phyloP scores from a whole-genome alignment of 1,140 invertebrate genomes.

The Nasonia longicornis region DNA sequence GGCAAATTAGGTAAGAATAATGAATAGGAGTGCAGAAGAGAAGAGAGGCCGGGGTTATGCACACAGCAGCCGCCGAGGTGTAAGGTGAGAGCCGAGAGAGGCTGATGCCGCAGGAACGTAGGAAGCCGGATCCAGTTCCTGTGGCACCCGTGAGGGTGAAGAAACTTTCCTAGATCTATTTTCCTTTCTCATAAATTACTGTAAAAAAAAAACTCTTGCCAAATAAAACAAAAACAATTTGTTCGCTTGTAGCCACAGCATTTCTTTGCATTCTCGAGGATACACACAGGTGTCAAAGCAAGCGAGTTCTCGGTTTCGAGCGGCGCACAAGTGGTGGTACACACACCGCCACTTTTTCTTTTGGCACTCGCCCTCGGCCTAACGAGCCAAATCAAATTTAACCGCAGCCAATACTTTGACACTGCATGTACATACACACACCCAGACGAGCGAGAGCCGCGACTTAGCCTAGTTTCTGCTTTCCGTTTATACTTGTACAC shows the following conservation, averaged over 20 bases:
- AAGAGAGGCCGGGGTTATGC: not conserved
- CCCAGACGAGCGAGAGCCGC: too few species aligned
- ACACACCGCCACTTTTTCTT: not conserved
- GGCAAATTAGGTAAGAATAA: slow-evolving; percentile 14
- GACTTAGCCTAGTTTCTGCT: not conserved
- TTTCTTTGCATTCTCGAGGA: too few species aligned
- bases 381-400: slow-evolving; percentile 15
- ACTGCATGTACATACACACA: not conserved
- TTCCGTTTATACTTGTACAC: not conserved
- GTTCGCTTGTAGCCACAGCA: too few species aligned
- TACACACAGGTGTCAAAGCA: too few species aligned
- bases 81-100: not conserved
- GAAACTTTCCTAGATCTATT: not conserved
- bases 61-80: not conserved
- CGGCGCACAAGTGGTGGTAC: not conserved
- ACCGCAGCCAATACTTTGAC: not conserved
- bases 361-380: not conserved
- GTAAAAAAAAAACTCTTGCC: too few species aligned
- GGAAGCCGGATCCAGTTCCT: not conserved
- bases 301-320: too few species aligned
- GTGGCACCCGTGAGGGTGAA: not conserved
- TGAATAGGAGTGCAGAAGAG: not conserved
- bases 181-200: too few species aligned
- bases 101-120: not conserved
- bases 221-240: too few species aligned